Evolutionary conservation across 2,797 vertebrate genomes (phyloP), one percentile per base, ranked within the genome.

Genomic region (Synaphobranchus kaupii): DNA sequence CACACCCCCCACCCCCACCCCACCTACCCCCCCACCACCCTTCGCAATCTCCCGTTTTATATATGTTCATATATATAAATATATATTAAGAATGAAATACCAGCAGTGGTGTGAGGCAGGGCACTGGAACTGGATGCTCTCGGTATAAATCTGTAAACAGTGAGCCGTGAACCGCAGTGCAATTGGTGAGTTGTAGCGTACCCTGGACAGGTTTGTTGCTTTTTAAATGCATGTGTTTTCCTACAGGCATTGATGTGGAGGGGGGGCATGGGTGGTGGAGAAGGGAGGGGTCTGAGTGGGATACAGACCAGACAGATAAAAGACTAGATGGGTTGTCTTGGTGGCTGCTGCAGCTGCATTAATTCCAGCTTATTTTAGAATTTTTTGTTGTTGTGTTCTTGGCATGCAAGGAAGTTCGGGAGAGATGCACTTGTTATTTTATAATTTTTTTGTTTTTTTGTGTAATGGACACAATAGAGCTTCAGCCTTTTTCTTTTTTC

Each of bases 361-460:
- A 80, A 82, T 89, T 86, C 39, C 60, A 66, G 71, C 58, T 93
- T 89, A 58, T 25, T 84, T 81, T 52, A 87, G 73, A 90, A 85
- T 89, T 92, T 92, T 66, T 83, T 90, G 91, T 84, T 63, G 66
- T 34, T n/a, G 63, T 68, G 63, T 68, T 68, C 25, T 68, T n/a
- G 63, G 63, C 91, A 91, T 88, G 89, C 87, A 89, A 90, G 90
- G 90, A 76, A 91, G 90, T 89, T 91, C 87, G 54, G 86, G 91
- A 89, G 90, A 94, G 86, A 93, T 91, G 92, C 93, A 94, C 94
- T 93, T 94, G 94, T 94, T 92, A 94, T 94, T 93, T 44, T 93
- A 93, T 91, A 76, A 88, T 66, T 71, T 71, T 84, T 66, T 87
- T 91, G 87, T 48, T 81, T 85, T 92, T 78, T 90, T 92, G 39